Evolutionary conservation across 2,888 invertebrate species (phyloP), one percentile per base, ranked within the genome.

Genomic region (Rhogogaster chlorosoma): DNA sequence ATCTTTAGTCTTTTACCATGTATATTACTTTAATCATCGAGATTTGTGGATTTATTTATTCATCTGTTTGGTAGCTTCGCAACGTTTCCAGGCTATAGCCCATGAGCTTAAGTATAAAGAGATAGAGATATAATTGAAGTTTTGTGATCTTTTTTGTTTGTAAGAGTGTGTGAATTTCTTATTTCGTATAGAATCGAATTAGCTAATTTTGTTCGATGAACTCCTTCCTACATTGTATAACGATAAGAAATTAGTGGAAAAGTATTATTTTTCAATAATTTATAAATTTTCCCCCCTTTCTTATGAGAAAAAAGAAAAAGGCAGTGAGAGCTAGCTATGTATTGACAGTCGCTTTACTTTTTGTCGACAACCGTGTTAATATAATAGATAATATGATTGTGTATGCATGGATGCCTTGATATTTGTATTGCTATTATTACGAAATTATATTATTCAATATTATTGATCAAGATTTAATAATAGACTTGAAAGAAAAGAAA

Each of bases 331-430:
- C 53, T 49, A 77, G 77, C 77, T 77, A 53, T 53, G 77, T 77
- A 77, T 53, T 77, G 77, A 77, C 77, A 36, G 49, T 53, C 29
- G 77, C 77, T 53, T 77, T 38, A 61, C 1, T 38, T 80, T 61
- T 38, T 32, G 15, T 42, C 80, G 26, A 80, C 22, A 80, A 77
- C 61, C 22, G 64, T 61, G 80, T 80, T 32, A 53, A 77, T 45
- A 77, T 49, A 61, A 61, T 80, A 61, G 61, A 80, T 80, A 29
- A 80, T 80, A 29, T 26, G 45, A 80, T 80, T 80, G 80, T 80
- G 80, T 80, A 80, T 80, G 80, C 80, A 80, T 83, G 83, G 83
- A 70, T 83, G 83, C 83, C 83, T 83, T 83, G 83, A 83, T 73
- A 73, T 67, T 83, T 83, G 83, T 83, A 83, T 49, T 49, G 42